Percentiles rank a stretch among this genome's conserved stretches.
Conservation (phyloP, 2,113 vertebrate species). For the Hippotragus niger region DNA sequence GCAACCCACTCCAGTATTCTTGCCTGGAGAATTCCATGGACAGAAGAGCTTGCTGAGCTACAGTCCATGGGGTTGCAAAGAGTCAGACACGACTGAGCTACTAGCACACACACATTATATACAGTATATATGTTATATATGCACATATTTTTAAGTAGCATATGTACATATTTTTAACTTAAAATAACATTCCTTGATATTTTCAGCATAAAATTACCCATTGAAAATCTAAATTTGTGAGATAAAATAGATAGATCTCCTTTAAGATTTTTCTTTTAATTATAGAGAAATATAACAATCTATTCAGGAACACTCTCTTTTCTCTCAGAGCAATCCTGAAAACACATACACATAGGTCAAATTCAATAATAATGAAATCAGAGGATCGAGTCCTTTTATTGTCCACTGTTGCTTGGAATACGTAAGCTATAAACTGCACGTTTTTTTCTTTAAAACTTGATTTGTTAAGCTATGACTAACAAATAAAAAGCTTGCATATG, state of each 20-base stretch:
- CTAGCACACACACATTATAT: neutral
- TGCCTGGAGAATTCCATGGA: neutral
- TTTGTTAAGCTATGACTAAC: neutral
- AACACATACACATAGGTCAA: neutral
- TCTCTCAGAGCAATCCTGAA: neutral
- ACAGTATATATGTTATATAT: neutral
- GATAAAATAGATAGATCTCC: neutral
- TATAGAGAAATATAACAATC: neutral
- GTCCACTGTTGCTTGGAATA: neutral
- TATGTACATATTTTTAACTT: neutral
- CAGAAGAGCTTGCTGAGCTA: neutral
- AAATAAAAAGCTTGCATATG: neutral
- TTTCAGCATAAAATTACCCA: neutral
- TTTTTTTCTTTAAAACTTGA: neutral
- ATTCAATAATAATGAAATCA: neutral
- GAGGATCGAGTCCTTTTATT: neutral
- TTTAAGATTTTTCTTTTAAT: neutral
- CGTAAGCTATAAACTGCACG: neutral
- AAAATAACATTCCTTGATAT: neutral
- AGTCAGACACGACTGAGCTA: neutral
- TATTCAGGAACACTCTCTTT: neutral
- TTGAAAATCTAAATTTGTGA: neutral
- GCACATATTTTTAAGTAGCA: neutral
- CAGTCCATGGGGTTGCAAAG: neutral
- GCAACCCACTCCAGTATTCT: neutral